Base-by-base conservation (phyloP, 2,888 invertebrate genomes). In the Dicyrtomina minuta region DNA sequence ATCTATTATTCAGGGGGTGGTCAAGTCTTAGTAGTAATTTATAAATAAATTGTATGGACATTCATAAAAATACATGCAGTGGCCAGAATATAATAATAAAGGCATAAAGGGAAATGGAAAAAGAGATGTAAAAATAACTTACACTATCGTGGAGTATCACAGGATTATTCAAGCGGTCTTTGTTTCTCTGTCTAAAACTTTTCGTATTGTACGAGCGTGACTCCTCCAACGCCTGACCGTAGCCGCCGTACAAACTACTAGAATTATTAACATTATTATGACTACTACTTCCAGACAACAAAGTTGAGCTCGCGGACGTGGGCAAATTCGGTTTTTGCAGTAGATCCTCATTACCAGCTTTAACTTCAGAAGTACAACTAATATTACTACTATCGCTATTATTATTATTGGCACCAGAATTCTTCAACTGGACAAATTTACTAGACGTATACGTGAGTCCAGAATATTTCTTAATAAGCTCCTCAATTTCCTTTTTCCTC, bases 401-500 rank as follows among this genome's bases (percentile, higher is more conserved):
- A 53, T 27, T 60, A 56, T 66, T 71, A 44, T 53, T 70, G 17
- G 44, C 43, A 43, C 59, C 61, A 49, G 41, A 59, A 66, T 44
- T 66, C 44, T 69, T 64, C 46, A 69, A 56, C 33, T 69, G 69
- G 55, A 64, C 64, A 24, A 22, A 66, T 59, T 67, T 67, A 59
- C 67, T 67, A 17, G 64, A 69, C 24, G 62, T 87, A 81, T 88
- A 89, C 69, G 87, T 87, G 79, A 91, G 83, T 56, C 90, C 90
- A 39, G 90, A 88, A 81, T 92, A 92, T 81, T 92, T 92, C 85
- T 89, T 86, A 72, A 92, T 91, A 70, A 93, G 84, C 79, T 89
- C 88, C 81, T 91, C 90, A 71, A 91, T 91, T 80, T 93, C 92
- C 79, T 92, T 92, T 81, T 91, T 91, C 55, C 92, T 85, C 76